Evolutionary conservation across 2,888 invertebrate species (phyloP).

Genomic region (Opisthograptis luteolata): DNA sequence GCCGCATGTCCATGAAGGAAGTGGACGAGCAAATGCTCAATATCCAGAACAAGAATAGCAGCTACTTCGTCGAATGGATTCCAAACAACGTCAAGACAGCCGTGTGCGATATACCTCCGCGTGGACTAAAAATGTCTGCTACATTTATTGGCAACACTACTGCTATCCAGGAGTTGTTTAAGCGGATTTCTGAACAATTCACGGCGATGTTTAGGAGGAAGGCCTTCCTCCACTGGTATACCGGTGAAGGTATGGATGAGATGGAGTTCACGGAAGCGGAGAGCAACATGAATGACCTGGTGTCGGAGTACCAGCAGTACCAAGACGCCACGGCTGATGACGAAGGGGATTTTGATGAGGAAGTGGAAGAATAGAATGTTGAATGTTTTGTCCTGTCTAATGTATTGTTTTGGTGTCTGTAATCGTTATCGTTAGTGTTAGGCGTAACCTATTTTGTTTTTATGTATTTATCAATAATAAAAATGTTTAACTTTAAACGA

Average conservation of each 20-base stretch:
- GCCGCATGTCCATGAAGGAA: slow-evolving; percentile 97
- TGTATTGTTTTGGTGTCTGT: slow-evolving; percentile 45
- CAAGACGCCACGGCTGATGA: slow-evolving; percentile 95
- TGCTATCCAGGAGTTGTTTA: slow-evolving; percentile 94
- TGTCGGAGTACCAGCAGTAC: slow-evolving; percentile 96
- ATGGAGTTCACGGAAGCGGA: slow-evolving; percentile 98
- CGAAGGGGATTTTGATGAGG: slow-evolving; percentile 92
- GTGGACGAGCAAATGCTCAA: slow-evolving; percentile 92
- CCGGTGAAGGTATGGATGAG: slow-evolving; percentile 98
- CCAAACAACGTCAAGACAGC: slow-evolving; percentile 92
- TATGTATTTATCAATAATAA: slow-evolving; percentile 40
- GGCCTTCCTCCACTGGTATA: slow-evolving; percentile 98
- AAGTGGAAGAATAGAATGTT: slow-evolving; percentile 85
- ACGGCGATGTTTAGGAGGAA: slow-evolving; percentile 96
- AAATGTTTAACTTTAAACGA: slow-evolving; percentile 10
- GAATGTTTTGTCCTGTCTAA: slow-evolving; percentile 50
- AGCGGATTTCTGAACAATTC: slow-evolving; percentile 93
- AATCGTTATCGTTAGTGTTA: slow-evolving; percentile 58
- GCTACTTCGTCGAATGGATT: slow-evolving; percentile 92
- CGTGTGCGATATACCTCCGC: slow-evolving; percentile 91
- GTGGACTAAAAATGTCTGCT: slow-evolving; percentile 91
- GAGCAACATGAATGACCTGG: slow-evolving; percentile 95
- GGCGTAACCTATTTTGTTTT: slow-evolving; percentile 52
- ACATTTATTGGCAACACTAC: slow-evolving; percentile 95
- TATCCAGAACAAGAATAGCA: slow-evolving; percentile 90